These are phyloP conservation scores for Myoxocephalus aenaeus DNA, from an alignment of 2,797 vertebrate species.

Conservation along the genomic window DNA sequence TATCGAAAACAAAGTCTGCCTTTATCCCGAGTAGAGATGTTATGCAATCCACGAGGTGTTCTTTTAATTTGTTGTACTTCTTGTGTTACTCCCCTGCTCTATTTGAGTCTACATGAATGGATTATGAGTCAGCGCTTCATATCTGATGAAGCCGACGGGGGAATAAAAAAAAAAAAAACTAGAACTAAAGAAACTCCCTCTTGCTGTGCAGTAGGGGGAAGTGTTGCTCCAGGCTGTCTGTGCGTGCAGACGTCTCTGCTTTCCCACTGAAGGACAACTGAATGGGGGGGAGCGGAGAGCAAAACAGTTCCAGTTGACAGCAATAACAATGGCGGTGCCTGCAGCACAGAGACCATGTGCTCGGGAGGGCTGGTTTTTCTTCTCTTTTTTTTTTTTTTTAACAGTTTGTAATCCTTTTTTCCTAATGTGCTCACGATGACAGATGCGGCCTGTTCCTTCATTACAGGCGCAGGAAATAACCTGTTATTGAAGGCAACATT, in stretches of 20 bases:
- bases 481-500: conserved; percentile 33
- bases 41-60: not conserved
- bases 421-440: conserved; percentile 50
- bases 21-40: not conserved
- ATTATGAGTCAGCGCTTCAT: conserved; percentile 74
- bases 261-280: conserved; percentile 46
- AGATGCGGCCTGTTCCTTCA: conserved; percentile 54
- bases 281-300: conserved; percentile 53
- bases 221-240: conserved; percentile 75
- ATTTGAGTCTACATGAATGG: conserved; percentile 49
- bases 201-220: conserved; percentile 78
- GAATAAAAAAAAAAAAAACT: not conserved
- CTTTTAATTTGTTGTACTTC: not conserved
- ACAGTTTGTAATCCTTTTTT: conserved; percentile 59
- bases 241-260: not conserved
- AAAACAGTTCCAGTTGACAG: conserved; percentile 65
- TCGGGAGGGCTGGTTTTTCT: conserved; percentile 35
- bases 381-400: conserved; percentile 8
- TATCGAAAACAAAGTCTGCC: not conserved
- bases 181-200: not conserved
- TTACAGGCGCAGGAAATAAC: conserved; percentile 60
- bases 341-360: conserved; percentile 66
- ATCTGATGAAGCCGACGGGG: conserved; percentile 33
- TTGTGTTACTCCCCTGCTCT: conserved; percentile 19
- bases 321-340: conserved; percentile 71